Conservation (phyloP, 2,888 invertebrate genomes). For the Melieria crassipennis region DNA sequence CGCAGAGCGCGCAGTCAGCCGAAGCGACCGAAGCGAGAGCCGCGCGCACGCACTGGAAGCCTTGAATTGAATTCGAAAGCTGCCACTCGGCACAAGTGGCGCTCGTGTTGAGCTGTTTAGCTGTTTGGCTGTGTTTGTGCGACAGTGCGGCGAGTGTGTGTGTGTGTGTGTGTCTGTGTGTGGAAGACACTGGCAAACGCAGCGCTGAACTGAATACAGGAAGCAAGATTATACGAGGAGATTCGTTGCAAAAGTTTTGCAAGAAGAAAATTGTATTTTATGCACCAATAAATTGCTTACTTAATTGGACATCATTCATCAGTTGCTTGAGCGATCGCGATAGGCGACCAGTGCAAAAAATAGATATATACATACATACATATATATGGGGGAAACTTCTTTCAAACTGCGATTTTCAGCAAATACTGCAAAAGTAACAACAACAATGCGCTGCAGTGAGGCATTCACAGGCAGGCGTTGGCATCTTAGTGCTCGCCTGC, state of each 20-base stretch:
- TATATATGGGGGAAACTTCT: constrained; percentile 16
- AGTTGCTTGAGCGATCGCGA: neutral
- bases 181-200: no score
- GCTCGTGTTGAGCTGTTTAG: no score
- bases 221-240: neutral
- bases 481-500: neutral
- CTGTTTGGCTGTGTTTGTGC: no score
- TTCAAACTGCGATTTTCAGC: constrained; percentile 21
- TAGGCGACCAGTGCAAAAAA: neutral
- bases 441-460: no score
- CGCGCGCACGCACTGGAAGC: neutral
- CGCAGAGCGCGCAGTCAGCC: neutral
- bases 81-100: no score
- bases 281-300: constrained; percentile 34
- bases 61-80: no score
- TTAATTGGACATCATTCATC: constrained; percentile 35
- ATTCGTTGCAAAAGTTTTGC: neutral
- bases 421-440: neutral
- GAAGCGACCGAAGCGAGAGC: neutral
- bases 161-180: no score
- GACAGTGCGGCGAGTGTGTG: no score
- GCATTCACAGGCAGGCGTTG: no score
- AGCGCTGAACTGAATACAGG: no score
- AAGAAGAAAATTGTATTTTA: constrained; percentile 28
- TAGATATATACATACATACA: neutral